Conservation (phyloP, 2,113 vertebrate species). For the Ceyx cyanopectus region DNA sequence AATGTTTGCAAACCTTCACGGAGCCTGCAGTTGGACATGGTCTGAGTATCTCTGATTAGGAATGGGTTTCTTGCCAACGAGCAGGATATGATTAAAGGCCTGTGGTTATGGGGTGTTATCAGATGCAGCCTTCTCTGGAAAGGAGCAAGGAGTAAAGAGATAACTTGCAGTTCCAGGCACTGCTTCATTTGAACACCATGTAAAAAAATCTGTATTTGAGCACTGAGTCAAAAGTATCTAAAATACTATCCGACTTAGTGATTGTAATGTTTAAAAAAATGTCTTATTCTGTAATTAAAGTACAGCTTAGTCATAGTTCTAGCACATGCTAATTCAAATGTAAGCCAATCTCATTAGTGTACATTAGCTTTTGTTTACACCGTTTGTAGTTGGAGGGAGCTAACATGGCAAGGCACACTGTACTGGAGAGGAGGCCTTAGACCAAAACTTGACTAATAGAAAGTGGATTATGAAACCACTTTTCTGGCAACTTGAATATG, state of each 20-base stretch:
- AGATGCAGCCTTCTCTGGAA: neutral
- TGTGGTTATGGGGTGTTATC: neutral
- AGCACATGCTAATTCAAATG: neutral
- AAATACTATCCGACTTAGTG: neutral
- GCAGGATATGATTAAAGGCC: neutral
- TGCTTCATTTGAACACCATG: neutral
- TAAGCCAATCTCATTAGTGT: neutral
- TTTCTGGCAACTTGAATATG: neutral
- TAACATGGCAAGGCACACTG: neutral
- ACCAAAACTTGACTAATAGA: neutral
- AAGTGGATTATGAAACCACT: neutral
- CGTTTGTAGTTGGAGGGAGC: neutral
- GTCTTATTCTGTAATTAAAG: neutral
- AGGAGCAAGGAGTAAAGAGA: neutral
- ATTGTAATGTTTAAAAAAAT: neutral
- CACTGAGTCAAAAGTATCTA: neutral
- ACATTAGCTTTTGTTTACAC: neutral
- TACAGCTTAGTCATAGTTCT: neutral
- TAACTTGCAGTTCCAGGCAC: neutral
- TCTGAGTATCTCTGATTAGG: neutral
- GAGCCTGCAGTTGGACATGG: neutral
- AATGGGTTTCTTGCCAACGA: neutral
- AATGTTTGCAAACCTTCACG: neutral
- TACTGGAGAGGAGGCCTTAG: neutral
- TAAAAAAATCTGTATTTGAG: neutral